phyloP scores from a whole-genome alignment of 1,140 invertebrate species.

The Augochlora pura region DNA sequence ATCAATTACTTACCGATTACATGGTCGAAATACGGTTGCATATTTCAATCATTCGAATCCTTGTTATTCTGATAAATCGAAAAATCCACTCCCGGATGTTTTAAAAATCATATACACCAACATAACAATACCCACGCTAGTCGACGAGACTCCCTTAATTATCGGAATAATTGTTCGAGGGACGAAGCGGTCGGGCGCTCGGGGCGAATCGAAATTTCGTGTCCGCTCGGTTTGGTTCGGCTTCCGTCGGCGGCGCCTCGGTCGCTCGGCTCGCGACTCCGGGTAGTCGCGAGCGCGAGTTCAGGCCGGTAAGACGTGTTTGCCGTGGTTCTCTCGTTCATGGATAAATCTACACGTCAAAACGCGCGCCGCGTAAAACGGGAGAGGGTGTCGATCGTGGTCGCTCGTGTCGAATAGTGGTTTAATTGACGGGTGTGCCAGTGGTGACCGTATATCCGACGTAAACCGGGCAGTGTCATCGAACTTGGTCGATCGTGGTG shows the following conservation, averaged over 20 bases:
- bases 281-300: slow-evolving; percentile 69
- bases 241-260: slow-evolving; percentile 49
- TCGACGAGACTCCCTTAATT: no score
- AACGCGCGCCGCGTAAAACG: slow-evolving; percentile 41
- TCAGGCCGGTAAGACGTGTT: slow-evolving; percentile 45
- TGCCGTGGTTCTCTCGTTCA: slow-evolving; percentile 16
- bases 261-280: slow-evolving; percentile 6
- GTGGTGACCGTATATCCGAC: slow-evolving; percentile 23
- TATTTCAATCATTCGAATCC: no score
- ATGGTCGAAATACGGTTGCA: no score
- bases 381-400: slow-evolving; percentile 28
- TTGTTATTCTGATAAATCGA: no score
- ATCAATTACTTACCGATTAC: no score
- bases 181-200: neutral
- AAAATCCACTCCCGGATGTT: no score
- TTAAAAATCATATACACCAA: no score
- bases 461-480: slow-evolving; percentile 39
- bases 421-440: slow-evolving; percentile 35
- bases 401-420: slow-evolving; percentile 29
- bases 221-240: slow-evolving; percentile 38
- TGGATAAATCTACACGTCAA: slow-evolving; percentile 43
- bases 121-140: no score
- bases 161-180: neutral
- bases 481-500: slow-evolving; percentile 36
- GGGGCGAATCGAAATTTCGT: slow-evolving; percentile 46